Evolutionary conservation across 1,140 invertebrate species (phyloP).

Genomic region (Procambarus clarkii): DNA sequence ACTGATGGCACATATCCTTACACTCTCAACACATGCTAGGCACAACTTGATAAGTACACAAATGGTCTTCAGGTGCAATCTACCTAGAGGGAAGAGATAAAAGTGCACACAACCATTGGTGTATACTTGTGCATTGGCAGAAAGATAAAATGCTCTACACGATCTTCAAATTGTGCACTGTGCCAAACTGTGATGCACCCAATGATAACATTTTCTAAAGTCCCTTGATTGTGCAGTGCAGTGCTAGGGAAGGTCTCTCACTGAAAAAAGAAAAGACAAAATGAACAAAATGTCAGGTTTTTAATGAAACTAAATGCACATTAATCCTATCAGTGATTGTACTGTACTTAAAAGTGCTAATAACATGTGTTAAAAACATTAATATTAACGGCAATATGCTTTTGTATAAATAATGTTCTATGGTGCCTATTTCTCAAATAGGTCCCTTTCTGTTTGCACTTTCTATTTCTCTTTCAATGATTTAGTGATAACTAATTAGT

Average conservation of each 20-base stretch:
- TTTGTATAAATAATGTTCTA: too few relatives aligned
- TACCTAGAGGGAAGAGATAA: neutral
- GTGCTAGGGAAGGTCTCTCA: conserved; percentile 46
- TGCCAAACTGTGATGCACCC: neutral
- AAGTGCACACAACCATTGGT: neutral
- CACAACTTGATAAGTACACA: neutral
- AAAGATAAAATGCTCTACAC: neutral
- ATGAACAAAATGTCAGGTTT: neutral
- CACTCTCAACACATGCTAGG: neutral
- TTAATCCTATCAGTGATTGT: too few relatives aligned
- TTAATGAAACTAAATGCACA: too few relatives aligned
- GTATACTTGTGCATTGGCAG: neutral
- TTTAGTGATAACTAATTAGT: too few relatives aligned
- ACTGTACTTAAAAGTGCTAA: too few relatives aligned
- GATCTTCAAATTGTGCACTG: neutral
- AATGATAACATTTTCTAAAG: neutral
- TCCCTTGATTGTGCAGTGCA: conserved; percentile 25
- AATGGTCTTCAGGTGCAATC: neutral
- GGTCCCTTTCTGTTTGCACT: too few relatives aligned
- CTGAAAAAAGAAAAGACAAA: conserved; percentile 6
- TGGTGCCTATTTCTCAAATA: too few relatives aligned
- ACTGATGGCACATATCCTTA: neutral
- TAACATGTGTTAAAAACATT: too few relatives aligned
- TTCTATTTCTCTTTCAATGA: too few relatives aligned
- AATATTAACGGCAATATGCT: too few relatives aligned